phyloP scores from a whole-genome alignment of 2,888 invertebrate species.

The Liodrosophila aerea region DNA sequence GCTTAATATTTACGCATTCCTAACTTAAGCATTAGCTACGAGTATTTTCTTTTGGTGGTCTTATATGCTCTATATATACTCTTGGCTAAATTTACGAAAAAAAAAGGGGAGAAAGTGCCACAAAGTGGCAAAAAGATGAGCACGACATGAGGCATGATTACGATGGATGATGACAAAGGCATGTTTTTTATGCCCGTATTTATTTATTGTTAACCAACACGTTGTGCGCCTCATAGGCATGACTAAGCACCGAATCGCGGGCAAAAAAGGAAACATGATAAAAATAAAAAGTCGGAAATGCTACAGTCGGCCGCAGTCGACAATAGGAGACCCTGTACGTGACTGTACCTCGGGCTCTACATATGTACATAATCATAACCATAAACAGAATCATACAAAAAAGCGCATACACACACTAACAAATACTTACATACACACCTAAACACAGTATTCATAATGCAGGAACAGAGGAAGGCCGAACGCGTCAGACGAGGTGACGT shows the following conservation, averaged over 20 bases:
- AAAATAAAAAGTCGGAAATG: constrained; percentile 3
- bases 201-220: constrained; percentile 59
- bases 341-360: no score
- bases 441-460: no score
- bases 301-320: no score
- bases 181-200: constrained; percentile 43
- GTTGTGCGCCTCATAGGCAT: constrained; percentile 55
- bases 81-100: constrained; percentile 13
- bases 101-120: no score
- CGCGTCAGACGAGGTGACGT: no score
- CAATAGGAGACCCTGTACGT: no score
- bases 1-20: constrained; percentile 15
- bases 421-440: no score
- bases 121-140: neutral
- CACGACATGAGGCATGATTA: constrained; percentile 5
- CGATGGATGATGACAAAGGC: constrained; percentile 25
- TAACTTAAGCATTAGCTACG: neutral
- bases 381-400: no score
- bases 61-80: constrained; percentile 12
- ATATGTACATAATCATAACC: no score
- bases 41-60: no score
- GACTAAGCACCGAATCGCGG: constrained; percentile 57
- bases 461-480: no score
- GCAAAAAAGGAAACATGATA: constrained; percentile 19
- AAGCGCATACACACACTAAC: no score